A percentile compares a stretch with the other conserved stretches of the same genome.
Conservation (phyloP, 1,140 invertebrate species). For the Bradysia coprophila region DNA sequence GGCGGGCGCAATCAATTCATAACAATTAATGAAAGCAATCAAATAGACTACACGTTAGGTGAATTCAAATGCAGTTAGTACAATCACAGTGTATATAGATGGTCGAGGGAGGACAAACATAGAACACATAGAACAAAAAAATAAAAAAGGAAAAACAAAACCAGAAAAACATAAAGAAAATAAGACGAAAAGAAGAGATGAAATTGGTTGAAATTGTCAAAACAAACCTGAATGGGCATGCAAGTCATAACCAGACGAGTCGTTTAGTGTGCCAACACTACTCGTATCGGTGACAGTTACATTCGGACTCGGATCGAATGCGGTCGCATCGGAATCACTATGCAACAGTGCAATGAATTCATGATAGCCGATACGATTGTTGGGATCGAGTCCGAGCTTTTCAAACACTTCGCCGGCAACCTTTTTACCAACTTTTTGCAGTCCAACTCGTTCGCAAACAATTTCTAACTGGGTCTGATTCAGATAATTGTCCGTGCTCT, state of each 20-base stretch:
- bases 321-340: not conserved
- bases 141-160: too few species aligned
- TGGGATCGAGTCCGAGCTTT: conserved; percentile 39
- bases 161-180: too few species aligned
- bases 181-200: too few species aligned
- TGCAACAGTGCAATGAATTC: conserved; percentile 41
- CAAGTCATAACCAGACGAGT: not conserved
- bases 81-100: too few species aligned
- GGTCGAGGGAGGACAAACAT: too few species aligned
- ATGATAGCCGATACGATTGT: conserved; percentile 44
- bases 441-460: conserved; percentile 42
- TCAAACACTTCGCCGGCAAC: conserved; percentile 45
- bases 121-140: too few species aligned
- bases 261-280: too few species aligned
- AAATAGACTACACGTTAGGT: too few species aligned
- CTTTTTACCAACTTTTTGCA: conserved; percentile 32
- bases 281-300: conserved; percentile 15
- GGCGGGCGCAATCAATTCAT: too few species aligned
- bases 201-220: too few species aligned
- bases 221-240: conserved; percentile 18
- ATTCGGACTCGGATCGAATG: not conserved
- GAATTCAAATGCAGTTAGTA: too few species aligned
- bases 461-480: conserved; percentile 33
- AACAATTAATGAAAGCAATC: too few species aligned
- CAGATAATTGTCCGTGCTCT: conserved; percentile 19